Base-by-base conservation (phyloP, 2,888 invertebrate genomes). In the Cephus nigrinus region DNA sequence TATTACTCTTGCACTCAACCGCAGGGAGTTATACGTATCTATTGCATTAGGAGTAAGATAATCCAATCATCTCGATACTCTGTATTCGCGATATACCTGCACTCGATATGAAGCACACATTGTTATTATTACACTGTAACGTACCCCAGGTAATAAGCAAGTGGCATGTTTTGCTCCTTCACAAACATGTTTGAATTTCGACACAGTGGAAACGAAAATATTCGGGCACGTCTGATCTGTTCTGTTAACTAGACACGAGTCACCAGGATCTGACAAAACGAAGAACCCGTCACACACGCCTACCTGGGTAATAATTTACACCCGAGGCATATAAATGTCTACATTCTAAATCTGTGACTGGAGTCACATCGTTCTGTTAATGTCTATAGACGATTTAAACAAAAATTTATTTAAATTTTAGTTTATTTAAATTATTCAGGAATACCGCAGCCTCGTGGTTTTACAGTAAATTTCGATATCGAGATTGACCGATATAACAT, bases 71-170 rank as follows among this genome's bases (percentile, higher is more conserved):
- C 23, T 23, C 23, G 23, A 55, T 23, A 55, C 55, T 23, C 9
- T 2, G 23, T 55, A 55, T 23, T 23, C 23, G 55, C 23, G 23
- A 9, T 23, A 40, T 9, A 15, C 23, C 9, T 55, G 55, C 55
- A 55, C 55, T 23, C 23, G 23, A 55, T 23, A 55, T 15, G 23
- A 55, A 23, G 23, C 55, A 23, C 55, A 23, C 23, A 4, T 55
- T 23, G 55, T 55, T 23, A 9, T 9, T 9, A 55, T 23, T 55
- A 9, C 55, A 55, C 55, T 55, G 55, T 55, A 55, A 78, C 75
- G 23, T 75, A 78, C 75, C 78, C 73, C 55, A 75, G 12, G 40
- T 75, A 78, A 69, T 78, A 78, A 33, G 75, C 55, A 4, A 78
- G 12, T 15, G 78, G 68, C 73, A 73, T 78, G 31, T 78, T 75